These are phyloP conservation scores for Tetrao urogallus DNA, from an alignment of 2,113 vertebrate genomes.

Conservation along the genomic window DNA sequence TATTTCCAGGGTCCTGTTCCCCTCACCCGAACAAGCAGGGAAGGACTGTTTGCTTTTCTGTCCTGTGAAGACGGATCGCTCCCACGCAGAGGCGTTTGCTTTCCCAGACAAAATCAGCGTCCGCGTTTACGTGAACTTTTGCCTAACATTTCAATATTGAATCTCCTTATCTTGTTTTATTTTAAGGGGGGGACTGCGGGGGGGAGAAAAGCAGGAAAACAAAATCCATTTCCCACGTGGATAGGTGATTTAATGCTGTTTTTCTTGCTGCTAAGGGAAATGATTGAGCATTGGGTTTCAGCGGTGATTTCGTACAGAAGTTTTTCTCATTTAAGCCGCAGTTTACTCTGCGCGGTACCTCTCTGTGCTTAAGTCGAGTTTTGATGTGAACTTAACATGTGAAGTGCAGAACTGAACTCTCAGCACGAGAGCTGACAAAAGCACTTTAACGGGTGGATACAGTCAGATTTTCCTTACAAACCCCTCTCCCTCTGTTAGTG, in stretches of 20 bases:
- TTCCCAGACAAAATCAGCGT: conserved; percentile 11
- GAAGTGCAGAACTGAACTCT: conserved; percentile 68
- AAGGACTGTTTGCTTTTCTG: neutral
- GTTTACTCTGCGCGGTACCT: conserved; percentile 70
- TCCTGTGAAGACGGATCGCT: neutral
- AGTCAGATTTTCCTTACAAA: neutral
- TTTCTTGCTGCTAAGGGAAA: conserved; percentile 80
- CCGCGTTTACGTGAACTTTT: conserved; percentile 59
- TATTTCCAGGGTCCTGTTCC: neutral
- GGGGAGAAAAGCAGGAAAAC: conserved; percentile 26
- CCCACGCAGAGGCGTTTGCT: neutral
- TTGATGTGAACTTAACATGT: conserved; percentile 77
- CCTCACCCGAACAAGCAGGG: neutral
- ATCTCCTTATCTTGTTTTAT: conserved; percentile 61
- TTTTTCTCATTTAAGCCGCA: conserved; percentile 83
- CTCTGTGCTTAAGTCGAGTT: conserved; percentile 72
- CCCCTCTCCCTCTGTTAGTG: neutral
- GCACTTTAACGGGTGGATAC: conserved; percentile 59
- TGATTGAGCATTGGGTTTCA: conserved; percentile 83
- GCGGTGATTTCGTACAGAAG: conserved; percentile 85
- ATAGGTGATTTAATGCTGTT: conserved; percentile 82
- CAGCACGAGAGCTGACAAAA: neutral
- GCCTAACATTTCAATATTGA: conserved; percentile 54
- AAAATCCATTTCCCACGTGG: conserved; percentile 78
- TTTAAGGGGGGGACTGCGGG: conserved; percentile 27